These are phyloP conservation scores for Mythimna pallens DNA, from an alignment of 2,888 invertebrate species.

Conservation along the genomic window DNA sequence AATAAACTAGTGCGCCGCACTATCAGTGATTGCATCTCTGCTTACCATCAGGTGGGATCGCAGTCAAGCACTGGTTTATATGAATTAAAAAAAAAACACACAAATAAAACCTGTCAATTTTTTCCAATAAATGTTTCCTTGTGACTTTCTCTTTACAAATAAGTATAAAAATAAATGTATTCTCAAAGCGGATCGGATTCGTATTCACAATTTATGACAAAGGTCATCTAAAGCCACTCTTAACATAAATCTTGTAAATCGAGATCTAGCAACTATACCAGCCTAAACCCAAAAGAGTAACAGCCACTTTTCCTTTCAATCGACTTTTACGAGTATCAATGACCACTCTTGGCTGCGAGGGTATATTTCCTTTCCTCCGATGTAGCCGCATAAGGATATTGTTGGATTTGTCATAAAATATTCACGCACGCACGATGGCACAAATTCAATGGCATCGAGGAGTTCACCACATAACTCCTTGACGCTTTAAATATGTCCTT, in stretches of 20 bases:
- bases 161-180: conserved; percentile 27
- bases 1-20: too few species aligned
- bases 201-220: conserved; percentile 37
- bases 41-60: too few species aligned
- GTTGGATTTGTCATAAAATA: conserved; percentile 38
- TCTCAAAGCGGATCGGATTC: conserved; percentile 22
- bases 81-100: too few species aligned
- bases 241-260: conserved; percentile 42
- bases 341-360: conserved; percentile 26
- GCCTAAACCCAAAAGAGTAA: conserved; percentile 19
- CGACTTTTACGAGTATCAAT: conserved; percentile 38
- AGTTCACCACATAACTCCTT: conserved; percentile 23
- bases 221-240: conserved; percentile 34
- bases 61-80: too few species aligned
- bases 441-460: conserved; percentile 49
- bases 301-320: conserved; percentile 47
- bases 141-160: conserved; percentile 10
- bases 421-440: conserved; percentile 43
- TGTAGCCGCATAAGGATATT: conserved; percentile 47
- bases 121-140: not conserved
- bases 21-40: too few species aligned
- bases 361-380: conserved; percentile 20
- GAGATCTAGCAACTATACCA: conserved; percentile 30
- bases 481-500: conserved; percentile 56
- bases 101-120: not conserved